Conservation (phyloP, 2,888 invertebrate species). For the Cantharis rustica region DNA sequence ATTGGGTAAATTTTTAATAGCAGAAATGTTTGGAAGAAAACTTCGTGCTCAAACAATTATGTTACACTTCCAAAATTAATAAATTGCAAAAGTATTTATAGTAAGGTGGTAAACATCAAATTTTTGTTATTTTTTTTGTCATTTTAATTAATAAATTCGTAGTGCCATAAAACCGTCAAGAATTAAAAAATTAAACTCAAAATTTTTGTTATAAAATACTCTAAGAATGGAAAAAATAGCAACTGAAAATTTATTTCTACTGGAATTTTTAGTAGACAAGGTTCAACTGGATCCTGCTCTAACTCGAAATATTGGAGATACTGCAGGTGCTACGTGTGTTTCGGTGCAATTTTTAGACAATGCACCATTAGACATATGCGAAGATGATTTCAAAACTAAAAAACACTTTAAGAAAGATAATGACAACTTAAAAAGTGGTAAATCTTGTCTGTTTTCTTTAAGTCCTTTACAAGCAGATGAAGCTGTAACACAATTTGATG, state of each 20-base stretch:
- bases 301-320: conserved; percentile 49
- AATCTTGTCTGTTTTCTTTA: conserved; percentile 71
- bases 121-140: conserved; percentile 14
- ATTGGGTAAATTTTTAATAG: no score
- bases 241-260: conserved; percentile 64
- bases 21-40: neutral
- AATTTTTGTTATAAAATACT: conserved; percentile 13
- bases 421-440: conserved; percentile 63
- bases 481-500: conserved; percentile 61
- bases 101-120: neutral
- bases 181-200: conserved; percentile 17
- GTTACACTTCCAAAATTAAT: neutral
- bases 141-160: conserved; percentile 12
- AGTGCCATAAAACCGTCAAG: conserved; percentile 9
- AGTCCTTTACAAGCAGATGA: conserved; percentile 60
- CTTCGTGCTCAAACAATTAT: neutral
- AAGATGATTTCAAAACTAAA: conserved; percentile 59
- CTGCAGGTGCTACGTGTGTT: conserved; percentile 62
- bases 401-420: conserved; percentile 47
- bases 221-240: conserved; percentile 54
- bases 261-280: conserved; percentile 68
- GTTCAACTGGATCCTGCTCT: conserved; percentile 42
- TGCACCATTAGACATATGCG: conserved; percentile 65
- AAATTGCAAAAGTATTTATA: neutral
- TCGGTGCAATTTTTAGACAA: conserved; percentile 64